These are phyloP conservation scores for Anastatus disparis DNA, from an alignment of 1,140 invertebrate genomes.

Conservation along the genomic window DNA sequence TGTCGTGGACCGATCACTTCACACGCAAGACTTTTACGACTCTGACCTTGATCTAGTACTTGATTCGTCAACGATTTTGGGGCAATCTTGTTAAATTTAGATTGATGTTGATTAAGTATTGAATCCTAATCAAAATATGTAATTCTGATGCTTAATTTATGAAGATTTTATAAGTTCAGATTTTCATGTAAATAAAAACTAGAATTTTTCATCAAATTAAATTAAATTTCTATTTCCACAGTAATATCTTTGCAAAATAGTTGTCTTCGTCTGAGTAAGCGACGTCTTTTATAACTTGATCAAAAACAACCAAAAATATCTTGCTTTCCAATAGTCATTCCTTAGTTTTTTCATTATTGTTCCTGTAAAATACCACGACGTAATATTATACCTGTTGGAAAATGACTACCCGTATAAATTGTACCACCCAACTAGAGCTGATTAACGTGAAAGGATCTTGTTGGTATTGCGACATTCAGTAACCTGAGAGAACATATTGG, in stretches of 20 bases:
- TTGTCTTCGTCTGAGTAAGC: no score
- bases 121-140: no score
- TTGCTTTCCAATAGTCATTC: no score
- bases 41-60: constrained; percentile 51
- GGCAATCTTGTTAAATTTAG: background rate
- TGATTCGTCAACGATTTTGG: constrained; percentile 10
- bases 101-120: background rate
- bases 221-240: no score
- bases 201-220: no score
- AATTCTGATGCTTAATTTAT: no score
- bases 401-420: constrained; percentile 48
- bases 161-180: no score
- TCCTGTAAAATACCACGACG: constrained; percentile 49
- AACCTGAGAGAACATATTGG: constrained; percentile 53
- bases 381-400: constrained; percentile 53
- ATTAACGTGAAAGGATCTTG: constrained; percentile 54
- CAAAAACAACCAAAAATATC: no score
- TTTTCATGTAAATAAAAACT: no score
- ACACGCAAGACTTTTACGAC: constrained; percentile 50
- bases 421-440: constrained; percentile 62
- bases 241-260: no score
- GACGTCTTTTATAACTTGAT: no score
- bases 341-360: constrained; percentile 15
- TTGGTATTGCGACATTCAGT: constrained; percentile 52
- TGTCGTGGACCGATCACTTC: constrained; percentile 31